A percentile compares a stretch with the other conserved stretches of the same genome.
Conservation (phyloP, 1,140 invertebrate species). For the Coboldia fuscipes region DNA sequence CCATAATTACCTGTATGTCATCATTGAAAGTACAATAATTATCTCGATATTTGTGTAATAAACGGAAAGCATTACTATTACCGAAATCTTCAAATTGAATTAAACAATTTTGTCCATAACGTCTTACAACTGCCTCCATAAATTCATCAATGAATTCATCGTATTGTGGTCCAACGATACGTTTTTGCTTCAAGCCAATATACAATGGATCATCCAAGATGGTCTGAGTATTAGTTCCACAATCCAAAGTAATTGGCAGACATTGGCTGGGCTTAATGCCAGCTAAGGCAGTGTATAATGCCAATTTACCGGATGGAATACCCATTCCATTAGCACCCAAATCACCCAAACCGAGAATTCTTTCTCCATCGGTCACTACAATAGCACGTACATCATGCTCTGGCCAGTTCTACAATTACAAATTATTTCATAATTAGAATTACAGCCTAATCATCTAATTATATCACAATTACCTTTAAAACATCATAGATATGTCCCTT, state of each 20-base stretch:
- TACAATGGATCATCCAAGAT: conserved; percentile 79
- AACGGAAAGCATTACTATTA: conserved; percentile 71
- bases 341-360: conserved; percentile 83
- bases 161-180: conserved; percentile 62
- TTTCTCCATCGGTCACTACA: conserved; percentile 84
- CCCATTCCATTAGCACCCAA: conserved; percentile 89
- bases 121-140: conserved; percentile 71
- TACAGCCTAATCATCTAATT: neutral
- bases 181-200: conserved; percentile 67
- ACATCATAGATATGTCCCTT: conserved; percentile 75
- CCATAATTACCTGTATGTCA: conserved; percentile 50
- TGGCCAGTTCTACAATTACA: conserved; percentile 38
- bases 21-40: conserved; percentile 88
- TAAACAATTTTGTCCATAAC: conserved; percentile 62
- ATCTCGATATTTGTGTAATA: conserved; percentile 66
- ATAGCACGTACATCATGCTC: conserved; percentile 73
- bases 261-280: conserved; percentile 80
- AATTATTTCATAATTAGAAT: neutral
- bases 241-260: conserved; percentile 74
- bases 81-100: conserved; percentile 93
- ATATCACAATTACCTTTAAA: conserved; percentile 23
- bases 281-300: conserved; percentile 77
- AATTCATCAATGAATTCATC: conserved; percentile 95
- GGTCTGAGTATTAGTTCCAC: conserved; percentile 75
- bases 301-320: conserved; percentile 78